Base-by-base conservation (phyloP, 1,140 invertebrate species). In the Coelopa frigida region DNA sequence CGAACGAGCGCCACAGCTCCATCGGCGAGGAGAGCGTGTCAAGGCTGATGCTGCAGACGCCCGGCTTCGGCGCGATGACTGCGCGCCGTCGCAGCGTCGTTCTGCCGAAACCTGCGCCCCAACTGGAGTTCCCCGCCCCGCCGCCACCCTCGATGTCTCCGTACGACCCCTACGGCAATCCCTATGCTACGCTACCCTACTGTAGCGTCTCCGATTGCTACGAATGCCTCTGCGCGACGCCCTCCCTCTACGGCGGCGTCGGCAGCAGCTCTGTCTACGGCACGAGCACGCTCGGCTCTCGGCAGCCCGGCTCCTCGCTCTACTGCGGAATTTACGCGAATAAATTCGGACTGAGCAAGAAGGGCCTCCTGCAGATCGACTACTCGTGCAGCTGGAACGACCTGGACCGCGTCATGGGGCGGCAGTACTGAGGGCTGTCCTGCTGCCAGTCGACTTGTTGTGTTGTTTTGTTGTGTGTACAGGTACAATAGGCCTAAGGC, bases 341-440 rank as follows among this genome's bases (percentile, higher is more conserved):
- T 60, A 66, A 73, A 61, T 75, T 79, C 52, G 73, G 73, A 29
- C 58, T 81, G 49, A 82, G 75, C 55, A 78, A 77, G 32, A 80
- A 82, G 53, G 81, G 81, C 31, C 75, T 82, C 53, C 64, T 83
- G 10, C 79, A 81, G 61, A 82, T 83, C 35, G 81, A 83, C 57
- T 83, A 83, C 55, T 79, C 78, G 5, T 76, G 73, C 55, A 83
- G 78, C 57, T 83, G 81, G 80, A 78, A 77, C 50, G 77, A 76
- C 26, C 55, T 79, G 43, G 74, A 79, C 55, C 68, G 75, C 20
- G 75, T 77, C 55, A 79, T 79, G 52, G 60, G 69, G 18, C 50
- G 59, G 14, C 54, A 65, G 24, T 65, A 48, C 31, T 65, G 46
- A 55, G 40, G 12, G 15, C n/a, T n/a, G n/a, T n/a, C n/a, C n/a